A percentile compares a stretch with the other conserved stretches of the same genome.
phyloP scores from a whole-genome alignment of 2,113 vertebrate genomes.

The Strix uralensis region DNA sequence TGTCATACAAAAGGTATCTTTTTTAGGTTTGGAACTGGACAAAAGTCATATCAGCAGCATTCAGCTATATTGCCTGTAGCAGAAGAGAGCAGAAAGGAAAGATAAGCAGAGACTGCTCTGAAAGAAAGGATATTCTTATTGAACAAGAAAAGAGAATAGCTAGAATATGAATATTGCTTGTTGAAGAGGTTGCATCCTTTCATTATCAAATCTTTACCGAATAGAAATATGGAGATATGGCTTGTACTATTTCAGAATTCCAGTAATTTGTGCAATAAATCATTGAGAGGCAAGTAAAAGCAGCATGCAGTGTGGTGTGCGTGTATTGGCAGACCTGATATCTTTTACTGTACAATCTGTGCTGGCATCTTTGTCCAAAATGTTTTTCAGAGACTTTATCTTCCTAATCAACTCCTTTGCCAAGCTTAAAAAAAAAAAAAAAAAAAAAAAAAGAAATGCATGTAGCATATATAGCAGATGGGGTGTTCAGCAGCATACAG shows the following conservation, averaged over 20 bases:
- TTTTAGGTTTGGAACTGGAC: not conserved
- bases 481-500: conserved; percentile 22
- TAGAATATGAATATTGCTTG: not conserved
- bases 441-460: not conserved
- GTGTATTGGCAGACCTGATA: conserved; percentile 27
- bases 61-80: not conserved
- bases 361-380: conserved; percentile 47
- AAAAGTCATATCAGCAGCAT: not conserved
- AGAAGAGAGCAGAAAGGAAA: not conserved
- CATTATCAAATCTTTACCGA: not conserved
- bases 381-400: conserved; percentile 44
- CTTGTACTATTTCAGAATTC: conserved; percentile 5
- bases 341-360: conserved; percentile 58
- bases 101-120: not conserved
- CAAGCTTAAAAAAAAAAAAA: not conserved
- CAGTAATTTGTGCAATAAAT: conserved; percentile 29
- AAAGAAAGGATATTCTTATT: not conserved
- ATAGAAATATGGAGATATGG: not conserved
- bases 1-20: not conserved
- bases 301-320: not conserved
- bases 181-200: not conserved
- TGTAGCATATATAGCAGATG: conserved; percentile 29
- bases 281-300: not conserved
- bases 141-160: not conserved
- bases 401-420: conserved; percentile 46